Evolutionary conservation across 2,113 vertebrate genomes (phyloP).

Genomic region (Hypanus sabinus): DNA sequence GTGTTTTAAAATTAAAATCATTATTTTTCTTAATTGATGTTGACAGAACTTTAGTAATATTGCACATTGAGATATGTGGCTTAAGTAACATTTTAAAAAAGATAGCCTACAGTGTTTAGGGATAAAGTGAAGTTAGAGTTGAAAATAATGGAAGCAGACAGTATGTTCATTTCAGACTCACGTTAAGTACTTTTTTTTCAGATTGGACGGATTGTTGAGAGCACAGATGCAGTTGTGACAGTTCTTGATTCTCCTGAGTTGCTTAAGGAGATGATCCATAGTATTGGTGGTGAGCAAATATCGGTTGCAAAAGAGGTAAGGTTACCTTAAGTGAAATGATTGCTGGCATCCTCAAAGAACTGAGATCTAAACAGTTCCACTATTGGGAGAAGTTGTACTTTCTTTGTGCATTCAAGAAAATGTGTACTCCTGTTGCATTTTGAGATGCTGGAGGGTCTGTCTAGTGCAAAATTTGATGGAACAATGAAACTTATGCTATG

Average conservation of each 20-base stretch:
- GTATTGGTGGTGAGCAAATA: constrained; percentile 78
- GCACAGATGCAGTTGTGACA: constrained; percentile 63
- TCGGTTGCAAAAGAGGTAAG: constrained; percentile 81
- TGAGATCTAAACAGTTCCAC: neutral
- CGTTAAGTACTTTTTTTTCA: constrained; percentile 44
- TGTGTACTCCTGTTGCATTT: neutral
- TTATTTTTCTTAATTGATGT: neutral
- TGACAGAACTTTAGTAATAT: neutral
- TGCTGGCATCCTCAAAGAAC: neutral
- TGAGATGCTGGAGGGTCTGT: neutral
- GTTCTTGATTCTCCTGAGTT: constrained; percentile 68
- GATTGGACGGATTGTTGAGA: constrained; percentile 75
- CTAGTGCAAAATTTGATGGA: neutral
- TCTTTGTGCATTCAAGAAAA: neutral
- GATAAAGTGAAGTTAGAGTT: neutral
- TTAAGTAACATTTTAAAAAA: neutral
- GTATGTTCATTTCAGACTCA: neutral
- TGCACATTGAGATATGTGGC: neutral
- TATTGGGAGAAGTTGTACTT: neutral
- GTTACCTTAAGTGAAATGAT: neutral
- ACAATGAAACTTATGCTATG: neutral
- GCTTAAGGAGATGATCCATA: constrained; percentile 66
- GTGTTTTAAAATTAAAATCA: neutral
- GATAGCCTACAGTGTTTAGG: neutral
- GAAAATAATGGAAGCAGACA: no score